A percentile compares a stretch with the other conserved stretches of the same genome.
Conservation (phyloP, 2,797 vertebrate genomes). For the Poecilia gillii region DNA sequence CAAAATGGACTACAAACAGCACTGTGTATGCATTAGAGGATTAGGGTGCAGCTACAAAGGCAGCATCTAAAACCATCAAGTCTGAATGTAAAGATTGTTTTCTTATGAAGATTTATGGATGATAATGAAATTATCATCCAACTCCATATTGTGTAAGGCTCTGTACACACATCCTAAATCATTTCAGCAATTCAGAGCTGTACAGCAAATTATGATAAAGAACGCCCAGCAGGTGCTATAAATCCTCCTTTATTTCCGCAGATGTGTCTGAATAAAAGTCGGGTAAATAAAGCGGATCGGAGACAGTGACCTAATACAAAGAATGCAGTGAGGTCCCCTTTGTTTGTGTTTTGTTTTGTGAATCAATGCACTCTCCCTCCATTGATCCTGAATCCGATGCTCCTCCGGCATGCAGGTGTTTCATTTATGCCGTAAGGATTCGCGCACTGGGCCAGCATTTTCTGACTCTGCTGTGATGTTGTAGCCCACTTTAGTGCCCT, state of each 20-base stretch:
- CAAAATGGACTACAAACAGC: neutral
- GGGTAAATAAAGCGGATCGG: neutral
- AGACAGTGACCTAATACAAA: constrained; percentile 29
- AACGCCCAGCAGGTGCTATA: constrained; percentile 18
- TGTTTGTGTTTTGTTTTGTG: constrained; percentile 65
- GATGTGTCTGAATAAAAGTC: constrained; percentile 10
- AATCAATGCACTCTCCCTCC: constrained; percentile 67
- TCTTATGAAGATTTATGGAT: neutral
- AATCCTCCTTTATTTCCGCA: constrained; percentile 20
- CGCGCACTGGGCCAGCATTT: constrained; percentile 50
- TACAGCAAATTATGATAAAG: constrained; percentile 18
- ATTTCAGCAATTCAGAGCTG: neutral
- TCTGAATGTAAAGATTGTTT: neutral
- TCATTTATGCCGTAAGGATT: constrained; percentile 54
- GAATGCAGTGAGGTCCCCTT: constrained; percentile 22
- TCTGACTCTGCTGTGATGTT: constrained; percentile 46
- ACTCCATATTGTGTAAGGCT: neutral
- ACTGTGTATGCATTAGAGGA: neutral
- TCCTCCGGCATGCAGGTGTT: constrained; percentile 52
- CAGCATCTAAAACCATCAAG: neutral
- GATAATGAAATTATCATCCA: neutral
- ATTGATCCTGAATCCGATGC: constrained; percentile 67
- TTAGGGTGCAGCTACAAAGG: neutral
- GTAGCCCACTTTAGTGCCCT: constrained; percentile 46
- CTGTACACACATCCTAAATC: neutral